phyloP scores from a whole-genome alignment of 2,797 vertebrate species.

The Buphagus erythrorhynchus region DNA sequence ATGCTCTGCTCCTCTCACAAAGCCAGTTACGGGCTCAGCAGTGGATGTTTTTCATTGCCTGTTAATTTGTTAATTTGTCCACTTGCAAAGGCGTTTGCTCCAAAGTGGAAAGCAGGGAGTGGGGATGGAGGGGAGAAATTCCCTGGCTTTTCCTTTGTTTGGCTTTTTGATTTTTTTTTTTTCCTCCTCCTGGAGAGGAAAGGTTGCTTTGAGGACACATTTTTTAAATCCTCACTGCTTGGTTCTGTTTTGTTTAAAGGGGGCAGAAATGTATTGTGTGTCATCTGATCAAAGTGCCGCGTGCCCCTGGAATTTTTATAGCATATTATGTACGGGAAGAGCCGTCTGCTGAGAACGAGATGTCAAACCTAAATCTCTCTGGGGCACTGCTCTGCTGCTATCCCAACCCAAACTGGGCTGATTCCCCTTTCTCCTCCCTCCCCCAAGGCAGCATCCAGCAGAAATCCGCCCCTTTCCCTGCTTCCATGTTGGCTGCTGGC shows the following conservation, averaged over 20 bases:
- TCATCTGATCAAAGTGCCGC: conserved; percentile 55
- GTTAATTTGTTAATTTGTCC: not conserved
- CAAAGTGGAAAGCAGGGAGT: not conserved
- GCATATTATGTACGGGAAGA: not conserved
- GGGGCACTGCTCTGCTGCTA: not conserved
- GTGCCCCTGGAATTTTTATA: conserved; percentile 60
- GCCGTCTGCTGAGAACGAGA: conserved; percentile 18
- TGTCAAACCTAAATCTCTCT: conserved; percentile 32
- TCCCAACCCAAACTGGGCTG: not conserved
- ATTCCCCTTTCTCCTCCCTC: not conserved
- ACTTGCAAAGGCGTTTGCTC: not conserved
- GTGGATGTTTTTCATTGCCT: not conserved
- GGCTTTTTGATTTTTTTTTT: not conserved
- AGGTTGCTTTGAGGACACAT: conserved; percentile 21
- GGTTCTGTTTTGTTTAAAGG: conserved; percentile 60
- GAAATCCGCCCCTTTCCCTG: not conserved
- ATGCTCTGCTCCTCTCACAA: not conserved
- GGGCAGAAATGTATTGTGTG: conserved; percentile 58
- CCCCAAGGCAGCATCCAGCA: not conserved
- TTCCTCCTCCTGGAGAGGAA: not conserved
- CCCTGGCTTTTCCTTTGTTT: not conserved
- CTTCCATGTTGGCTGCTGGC: not conserved
- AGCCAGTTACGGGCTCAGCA: not conserved
- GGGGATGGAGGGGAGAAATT: not conserved
- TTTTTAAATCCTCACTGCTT: not conserved